Percentiles rank a stretch among this genome's conserved stretches.
Evolutionary conservation across 2,797 vertebrate species (phyloP).

Genomic region (Mallotus villosus): DNA sequence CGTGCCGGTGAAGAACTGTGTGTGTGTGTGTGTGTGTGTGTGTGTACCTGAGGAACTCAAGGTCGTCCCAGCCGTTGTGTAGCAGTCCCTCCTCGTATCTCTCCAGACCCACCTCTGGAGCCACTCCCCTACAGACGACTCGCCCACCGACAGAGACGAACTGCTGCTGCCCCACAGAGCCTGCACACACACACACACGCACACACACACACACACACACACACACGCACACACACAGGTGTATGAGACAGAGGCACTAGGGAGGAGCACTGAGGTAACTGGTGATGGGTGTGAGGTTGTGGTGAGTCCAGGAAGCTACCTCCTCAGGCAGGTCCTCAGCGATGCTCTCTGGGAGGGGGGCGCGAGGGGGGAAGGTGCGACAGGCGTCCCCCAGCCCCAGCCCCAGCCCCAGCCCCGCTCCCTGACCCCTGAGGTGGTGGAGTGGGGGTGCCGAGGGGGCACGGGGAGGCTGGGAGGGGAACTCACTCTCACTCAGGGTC

Average conservation of each 20-base stretch:
- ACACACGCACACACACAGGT: not conserved
- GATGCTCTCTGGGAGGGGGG: constrained; percentile 90
- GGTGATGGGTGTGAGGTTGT: not conserved
- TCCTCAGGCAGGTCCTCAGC: constrained; percentile 91
- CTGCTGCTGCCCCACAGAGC: constrained; percentile 83
- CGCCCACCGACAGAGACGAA: constrained; percentile 74
- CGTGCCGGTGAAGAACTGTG: not conserved
- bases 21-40: not conserved
- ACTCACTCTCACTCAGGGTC: constrained; percentile 93
- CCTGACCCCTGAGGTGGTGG: constrained; percentile 48
- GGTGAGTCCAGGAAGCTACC: constrained; percentile 62
- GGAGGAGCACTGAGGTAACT: not conserved
- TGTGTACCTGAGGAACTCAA: constrained; percentile 93
- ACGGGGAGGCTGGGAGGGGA: constrained; percentile 63
- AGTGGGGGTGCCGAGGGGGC: constrained; percentile 69
- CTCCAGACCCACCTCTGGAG: constrained; percentile 88
- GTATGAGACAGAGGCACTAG: not conserved
- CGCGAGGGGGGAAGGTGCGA: constrained; percentile 85
- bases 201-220: constrained; percentile 3
- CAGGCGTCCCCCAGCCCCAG: constrained; percentile 64
- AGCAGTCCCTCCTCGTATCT: constrained; percentile 90
- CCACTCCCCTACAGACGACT: constrained; percentile 91
- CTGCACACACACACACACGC: constrained; percentile 55
- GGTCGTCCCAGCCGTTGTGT: constrained; percentile 96
- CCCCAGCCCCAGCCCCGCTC: constrained; percentile 51